phyloP scores from a whole-genome alignment of 2,113 vertebrate genomes.

The Xyliphius kryptos region DNA sequence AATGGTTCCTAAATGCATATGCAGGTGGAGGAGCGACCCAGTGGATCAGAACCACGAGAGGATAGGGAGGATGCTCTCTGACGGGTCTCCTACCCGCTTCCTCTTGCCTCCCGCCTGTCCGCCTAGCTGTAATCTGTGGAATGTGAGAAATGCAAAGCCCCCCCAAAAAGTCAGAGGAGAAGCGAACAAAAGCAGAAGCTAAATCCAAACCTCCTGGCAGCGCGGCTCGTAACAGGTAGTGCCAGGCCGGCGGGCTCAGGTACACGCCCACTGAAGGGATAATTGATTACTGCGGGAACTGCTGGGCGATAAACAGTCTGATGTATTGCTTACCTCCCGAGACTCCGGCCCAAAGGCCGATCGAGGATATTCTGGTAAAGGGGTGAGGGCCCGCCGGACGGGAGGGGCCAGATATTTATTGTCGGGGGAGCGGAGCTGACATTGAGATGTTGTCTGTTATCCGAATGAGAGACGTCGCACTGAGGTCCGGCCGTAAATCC shows the following conservation, averaged over 20 bases:
- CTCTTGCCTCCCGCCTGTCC: too few relatives aligned
- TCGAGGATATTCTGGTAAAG: slow-evolving; percentile 47
- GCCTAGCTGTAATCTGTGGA: slow-evolving; percentile 26
- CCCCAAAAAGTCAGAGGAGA: slow-evolving; percentile 18
- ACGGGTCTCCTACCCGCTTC: too few relatives aligned
- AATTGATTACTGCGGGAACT: slow-evolving; percentile 54
- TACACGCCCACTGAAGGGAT: slow-evolving; percentile 48
- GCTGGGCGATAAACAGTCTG: slow-evolving; percentile 51
- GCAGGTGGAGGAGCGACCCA: too few relatives aligned
- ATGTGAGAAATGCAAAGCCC: too few relatives aligned
- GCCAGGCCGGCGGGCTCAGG: slow-evolving; percentile 42
- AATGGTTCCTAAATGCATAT: too few relatives aligned
- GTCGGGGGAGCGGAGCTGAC: slow-evolving; percentile 29
- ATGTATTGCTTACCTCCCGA: slow-evolving; percentile 44
- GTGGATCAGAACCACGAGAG: too few relatives aligned
- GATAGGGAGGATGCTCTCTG: too few relatives aligned
- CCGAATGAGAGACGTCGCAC: slow-evolving; percentile 19
- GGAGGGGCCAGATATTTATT: neutral
- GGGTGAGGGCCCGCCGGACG: slow-evolving; percentile 6
- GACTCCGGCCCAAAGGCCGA: slow-evolving; percentile 40
- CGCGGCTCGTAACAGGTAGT: slow-evolving; percentile 47
- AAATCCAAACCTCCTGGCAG: slow-evolving; percentile 26
- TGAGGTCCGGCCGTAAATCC: slow-evolving; percentile 30
- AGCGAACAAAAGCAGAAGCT: slow-evolving; percentile 11
- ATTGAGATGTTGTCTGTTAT: slow-evolving; percentile 40